Evolutionary conservation across 1,140 invertebrate species (phyloP).

Genomic region (Adelges cooleyi): DNA sequence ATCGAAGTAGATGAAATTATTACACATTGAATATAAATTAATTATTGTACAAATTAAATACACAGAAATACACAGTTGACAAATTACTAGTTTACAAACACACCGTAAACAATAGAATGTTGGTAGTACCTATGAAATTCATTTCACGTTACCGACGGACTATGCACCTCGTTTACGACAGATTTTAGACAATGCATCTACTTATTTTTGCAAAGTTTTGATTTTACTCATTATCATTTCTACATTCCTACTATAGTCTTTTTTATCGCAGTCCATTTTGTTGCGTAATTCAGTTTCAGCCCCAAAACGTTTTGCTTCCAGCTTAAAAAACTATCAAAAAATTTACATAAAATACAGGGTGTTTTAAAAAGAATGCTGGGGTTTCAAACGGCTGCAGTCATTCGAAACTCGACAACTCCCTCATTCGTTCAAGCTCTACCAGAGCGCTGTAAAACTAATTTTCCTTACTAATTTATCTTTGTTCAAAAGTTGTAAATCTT

Average conservation of each 20-base stretch:
- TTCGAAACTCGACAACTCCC: background rate
- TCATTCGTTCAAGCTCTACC: background rate
- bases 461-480: conserved; percentile 78
- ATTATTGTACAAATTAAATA: background rate
- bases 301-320: conserved; percentile 84
- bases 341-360: conserved; percentile 24
- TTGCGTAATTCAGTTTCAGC: conserved; percentile 70
- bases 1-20: background rate
- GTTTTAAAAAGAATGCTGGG: too few relatives aligned
- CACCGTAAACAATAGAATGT: background rate
- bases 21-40: background rate
- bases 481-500: conserved; percentile 72
- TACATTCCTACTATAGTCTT: conserved; percentile 67
- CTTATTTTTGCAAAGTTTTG: conserved; percentile 64
- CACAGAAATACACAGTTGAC: conserved; percentile 2
- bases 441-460: background rate
- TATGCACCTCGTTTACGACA: conserved; percentile 55
- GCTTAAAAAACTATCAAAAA: conserved; percentile 71
- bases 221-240: conserved; percentile 66
- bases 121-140: background rate
- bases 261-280: conserved; percentile 70
- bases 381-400: too few relatives aligned
- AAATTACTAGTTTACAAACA: conserved; percentile 17
- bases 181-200: conserved; percentile 68
- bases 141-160: conserved; percentile 41